Evolutionary conservation across 1,140 invertebrate genomes (phyloP), one percentile per base, ranked within the genome.

Genomic region (Drosophila mauritiana): DNA sequence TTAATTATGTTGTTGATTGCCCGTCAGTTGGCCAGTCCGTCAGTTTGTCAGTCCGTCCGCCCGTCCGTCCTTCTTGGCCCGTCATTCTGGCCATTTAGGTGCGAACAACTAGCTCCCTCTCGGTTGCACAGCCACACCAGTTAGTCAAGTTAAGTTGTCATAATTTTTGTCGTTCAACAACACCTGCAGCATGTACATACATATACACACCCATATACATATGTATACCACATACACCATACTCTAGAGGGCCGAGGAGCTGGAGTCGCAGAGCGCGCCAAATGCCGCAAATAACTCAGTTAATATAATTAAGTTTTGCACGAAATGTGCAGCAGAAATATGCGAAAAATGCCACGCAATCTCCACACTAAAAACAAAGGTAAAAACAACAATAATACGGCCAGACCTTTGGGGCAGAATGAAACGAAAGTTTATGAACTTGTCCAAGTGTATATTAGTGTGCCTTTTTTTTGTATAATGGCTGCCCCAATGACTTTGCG

Each of bases 241-340:
- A 61, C 57, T 61, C 58, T 59, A 51, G 61, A 80, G 61, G 80
- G 59, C 62, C 42, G 17, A 54, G 4, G 37, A 59, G 69, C 39
- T 58, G 46, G 80, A 77, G 76, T 80, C 67, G 46, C 51, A 55
- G 73, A 84, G 73, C 84, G 84, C 84, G 84, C 84, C 84, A 89
- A 89, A 89, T 89, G 84, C 84, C 84, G 84, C 84, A 89, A 89
- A 89, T 89, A 89, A 89, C 84, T 89, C 84, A 89, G 80, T 89
- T 89, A 89, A 89, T 89, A 89, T 89, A 89, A 89, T 89, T 89
- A 89, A 89, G 84, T 89, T 89, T 89, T 89, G 84, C 80, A 89
- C 84, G 84, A 89, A 88, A 88, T 90, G 84, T 89, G 77, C 84
- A 84, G 63, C 84, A 78, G 52, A 89, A 89, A 80, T 89, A 89